Evolutionary conservation across 53 echinoderm and acorn worm species (phyloP).

Genomic region (Henricia sp.): DNA sequence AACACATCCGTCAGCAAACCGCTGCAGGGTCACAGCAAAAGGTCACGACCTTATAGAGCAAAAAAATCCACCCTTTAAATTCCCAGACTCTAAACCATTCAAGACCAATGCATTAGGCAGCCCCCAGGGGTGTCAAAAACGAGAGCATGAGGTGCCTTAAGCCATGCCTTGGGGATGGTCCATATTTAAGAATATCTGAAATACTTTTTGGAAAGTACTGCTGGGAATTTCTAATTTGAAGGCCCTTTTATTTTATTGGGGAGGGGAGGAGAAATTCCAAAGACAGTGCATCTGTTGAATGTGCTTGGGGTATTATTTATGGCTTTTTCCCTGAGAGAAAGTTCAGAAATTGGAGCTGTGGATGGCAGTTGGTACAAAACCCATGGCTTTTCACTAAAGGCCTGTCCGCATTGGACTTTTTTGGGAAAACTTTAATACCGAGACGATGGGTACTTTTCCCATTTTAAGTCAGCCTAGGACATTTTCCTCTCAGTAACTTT

Average conservation of each 20-base stretch:
- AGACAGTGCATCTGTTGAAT: too few relatives aligned
- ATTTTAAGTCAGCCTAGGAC: too few relatives aligned
- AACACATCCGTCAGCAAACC: slow-evolving; percentile 44
- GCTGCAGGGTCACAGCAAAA: slow-evolving; percentile 49
- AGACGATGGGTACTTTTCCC: too few relatives aligned
- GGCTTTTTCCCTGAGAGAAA: too few relatives aligned
- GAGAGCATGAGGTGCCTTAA: slow-evolving; percentile 27
- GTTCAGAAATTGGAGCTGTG: too few relatives aligned
- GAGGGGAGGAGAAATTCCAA: too few relatives aligned
- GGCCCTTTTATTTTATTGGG: not conserved
- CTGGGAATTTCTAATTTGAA: slow-evolving; percentile 57
- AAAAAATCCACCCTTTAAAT: slow-evolving; percentile 51
- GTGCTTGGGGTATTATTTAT: too few relatives aligned
- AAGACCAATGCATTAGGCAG: slow-evolving; percentile 41
- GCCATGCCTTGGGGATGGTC: slow-evolving; percentile 10
- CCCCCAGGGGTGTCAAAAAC: slow-evolving; percentile 36
- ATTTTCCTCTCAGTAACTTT: too few relatives aligned
- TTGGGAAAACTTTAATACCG: too few relatives aligned
- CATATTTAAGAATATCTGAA: slow-evolving; percentile 52
- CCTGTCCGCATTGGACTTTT: too few relatives aligned
- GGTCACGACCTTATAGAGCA: slow-evolving; percentile 26
- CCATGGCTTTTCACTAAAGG: too few relatives aligned
- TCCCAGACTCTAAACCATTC: slow-evolving; percentile 24
- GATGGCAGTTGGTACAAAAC: too few relatives aligned
- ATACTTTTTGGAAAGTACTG: slow-evolving; percentile 37